phyloP scores from a whole-genome alignment of 2,888 invertebrate species.

The Laspeyria flexula region DNA sequence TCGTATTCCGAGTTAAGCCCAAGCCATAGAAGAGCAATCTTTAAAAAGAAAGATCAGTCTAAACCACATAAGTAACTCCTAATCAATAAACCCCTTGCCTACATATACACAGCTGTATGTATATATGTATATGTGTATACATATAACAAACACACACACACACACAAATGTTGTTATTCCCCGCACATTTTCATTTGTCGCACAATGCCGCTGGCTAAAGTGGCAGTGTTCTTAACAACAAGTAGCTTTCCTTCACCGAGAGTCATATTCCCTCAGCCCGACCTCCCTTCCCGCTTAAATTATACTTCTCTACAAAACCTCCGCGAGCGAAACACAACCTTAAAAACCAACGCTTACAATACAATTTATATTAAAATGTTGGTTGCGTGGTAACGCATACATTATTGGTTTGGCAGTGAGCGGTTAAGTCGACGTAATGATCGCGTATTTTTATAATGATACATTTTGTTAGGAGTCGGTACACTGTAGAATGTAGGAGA shows the following conservation, averaged over 20 bases:
- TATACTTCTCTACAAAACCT: constrained; percentile 35
- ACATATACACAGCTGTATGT: not conserved
- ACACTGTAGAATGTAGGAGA: too few species aligned
- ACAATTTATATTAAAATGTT: constrained; percentile 2
- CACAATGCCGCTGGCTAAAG: constrained; percentile 56
- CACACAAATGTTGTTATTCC: constrained; percentile 16
- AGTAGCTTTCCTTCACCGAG: constrained; percentile 62
- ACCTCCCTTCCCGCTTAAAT: constrained; percentile 45
- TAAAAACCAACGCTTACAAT: constrained; percentile 21
- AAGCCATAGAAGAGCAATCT: too few species aligned
- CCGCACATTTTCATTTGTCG: constrained; percentile 42
- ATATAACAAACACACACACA: constrained; percentile 14
- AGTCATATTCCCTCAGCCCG: constrained; percentile 40
- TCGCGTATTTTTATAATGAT: constrained; percentile 47
- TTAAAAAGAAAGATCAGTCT: too few species aligned
- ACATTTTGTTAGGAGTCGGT: constrained; percentile 38
- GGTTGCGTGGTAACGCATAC: constrained; percentile 52
- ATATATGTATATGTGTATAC: not conserved
- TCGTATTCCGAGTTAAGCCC: too few species aligned
- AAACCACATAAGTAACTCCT: not conserved
- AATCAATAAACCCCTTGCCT: not conserved
- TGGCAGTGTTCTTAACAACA: constrained; percentile 63
- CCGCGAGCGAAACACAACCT: constrained; percentile 22
- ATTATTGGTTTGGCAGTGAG: constrained; percentile 47
- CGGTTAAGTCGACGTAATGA: constrained; percentile 44